A percentile compares a stretch with the other conserved stretches of the same genome.
Evolutionary conservation across 2,888 invertebrate genomes (phyloP).

Genomic region (Leptopilina syphax): DNA sequence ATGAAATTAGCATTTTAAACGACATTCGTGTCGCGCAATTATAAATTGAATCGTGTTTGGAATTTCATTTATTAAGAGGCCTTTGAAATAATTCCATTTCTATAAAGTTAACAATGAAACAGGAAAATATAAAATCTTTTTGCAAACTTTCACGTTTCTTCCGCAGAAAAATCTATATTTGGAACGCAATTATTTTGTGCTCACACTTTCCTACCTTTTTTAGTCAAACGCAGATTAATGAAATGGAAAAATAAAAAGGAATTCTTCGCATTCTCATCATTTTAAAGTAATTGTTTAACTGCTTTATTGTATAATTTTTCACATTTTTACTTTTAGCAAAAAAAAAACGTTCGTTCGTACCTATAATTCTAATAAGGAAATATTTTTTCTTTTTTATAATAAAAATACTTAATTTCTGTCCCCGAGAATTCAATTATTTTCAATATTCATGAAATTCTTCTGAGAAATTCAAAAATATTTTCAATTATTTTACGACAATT

Average conservation of each 20-base stretch:
- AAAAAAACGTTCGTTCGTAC: too few species aligned
- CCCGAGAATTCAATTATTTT: too few species aligned
- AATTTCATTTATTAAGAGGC: not conserved
- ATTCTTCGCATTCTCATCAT: not conserved
- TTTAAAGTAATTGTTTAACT: not conserved
- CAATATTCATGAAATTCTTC: too few species aligned
- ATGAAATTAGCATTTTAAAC: slow-evolving; percentile 19
- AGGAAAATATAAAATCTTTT: not conserved
- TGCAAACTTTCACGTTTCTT: not conserved
- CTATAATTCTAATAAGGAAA: too few species aligned
- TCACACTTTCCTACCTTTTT: not conserved
- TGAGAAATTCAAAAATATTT: too few species aligned
- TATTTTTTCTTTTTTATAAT: too few species aligned
- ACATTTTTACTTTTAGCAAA: too few species aligned
- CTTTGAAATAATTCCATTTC: slow-evolving; percentile 15
- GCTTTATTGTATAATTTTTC: not conserved
- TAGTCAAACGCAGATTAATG: not conserved
- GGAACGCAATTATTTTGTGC: not conserved
- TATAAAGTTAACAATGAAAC: not conserved
- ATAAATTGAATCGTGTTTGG: slow-evolving; percentile 8
- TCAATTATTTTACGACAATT: too few species aligned
- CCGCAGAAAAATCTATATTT: too few species aligned
- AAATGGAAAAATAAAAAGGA: not conserved
- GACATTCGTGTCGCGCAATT: not conserved
- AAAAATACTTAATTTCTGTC: too few species aligned